A percentile compares a stretch with the other conserved stretches of the same genome.
Evolutionary conservation across 2,888 invertebrate species (phyloP).

Genomic region (Drosophila picticornis): DNA sequence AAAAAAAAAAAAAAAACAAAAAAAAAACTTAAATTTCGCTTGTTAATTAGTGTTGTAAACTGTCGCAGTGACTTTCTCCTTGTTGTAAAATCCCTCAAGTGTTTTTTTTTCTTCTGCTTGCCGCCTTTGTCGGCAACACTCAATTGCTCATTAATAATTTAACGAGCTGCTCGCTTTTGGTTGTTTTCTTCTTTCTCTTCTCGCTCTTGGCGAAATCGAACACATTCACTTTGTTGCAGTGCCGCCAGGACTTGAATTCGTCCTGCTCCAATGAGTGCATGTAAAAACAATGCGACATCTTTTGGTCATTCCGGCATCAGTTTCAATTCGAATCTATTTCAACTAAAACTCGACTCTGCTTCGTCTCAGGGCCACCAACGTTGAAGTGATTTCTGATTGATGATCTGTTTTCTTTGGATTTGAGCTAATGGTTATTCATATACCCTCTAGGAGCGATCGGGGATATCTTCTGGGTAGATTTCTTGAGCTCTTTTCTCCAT

Average conservation of each 20-base stretch:
- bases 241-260: constrained; percentile 56
- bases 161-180: constrained; percentile 53
- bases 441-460: constrained; percentile 5
- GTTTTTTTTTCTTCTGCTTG: background rate
- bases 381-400: constrained; percentile 50
- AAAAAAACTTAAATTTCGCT: constrained; percentile 47
- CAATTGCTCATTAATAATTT: constrained; percentile 67
- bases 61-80: constrained; percentile 72
- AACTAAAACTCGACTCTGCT: background rate
- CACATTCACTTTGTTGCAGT: constrained; percentile 70
- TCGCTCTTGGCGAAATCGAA: constrained; percentile 51
- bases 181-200: background rate
- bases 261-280: constrained; percentile 30
- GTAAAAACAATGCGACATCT: constrained; percentile 46
- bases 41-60: constrained; percentile 77
- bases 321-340: constrained; percentile 18
- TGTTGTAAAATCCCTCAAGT: constrained; percentile 57
- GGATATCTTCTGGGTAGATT: background rate
- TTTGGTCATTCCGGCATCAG: constrained; percentile 18
- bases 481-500: constrained; percentile 25
- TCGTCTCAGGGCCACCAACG: constrained; percentile 46
- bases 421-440: constrained; percentile 33
- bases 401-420: constrained; percentile 32
- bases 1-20: background rate
- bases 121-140: constrained; percentile 62